phyloP scores from a whole-genome alignment of 1,140 invertebrate species.

The Phymorhynchus buccinoides region DNA sequence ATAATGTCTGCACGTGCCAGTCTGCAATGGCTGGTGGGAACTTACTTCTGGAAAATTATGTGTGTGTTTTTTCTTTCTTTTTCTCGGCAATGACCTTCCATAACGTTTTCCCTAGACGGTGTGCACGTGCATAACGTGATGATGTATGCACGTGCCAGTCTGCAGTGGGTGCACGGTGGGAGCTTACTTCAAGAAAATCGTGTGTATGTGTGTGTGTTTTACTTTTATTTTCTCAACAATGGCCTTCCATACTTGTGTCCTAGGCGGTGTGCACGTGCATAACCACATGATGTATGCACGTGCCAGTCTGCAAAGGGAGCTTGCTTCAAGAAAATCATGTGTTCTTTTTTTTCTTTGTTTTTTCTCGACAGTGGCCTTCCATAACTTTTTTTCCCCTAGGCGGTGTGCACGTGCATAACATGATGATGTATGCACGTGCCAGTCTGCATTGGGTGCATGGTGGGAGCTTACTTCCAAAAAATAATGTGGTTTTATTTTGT shows the following conservation, averaged over 20 bases:
- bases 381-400: conserved; percentile 68
- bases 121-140: conserved; percentile 75
- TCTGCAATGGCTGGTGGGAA: conserved; percentile 79
- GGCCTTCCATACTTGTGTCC: neutral
- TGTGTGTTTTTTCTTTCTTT: conserved; percentile 70
- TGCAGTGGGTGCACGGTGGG: conserved; percentile 72
- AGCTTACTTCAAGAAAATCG: conserved; percentile 71
- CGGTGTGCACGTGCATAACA: conserved; percentile 78
- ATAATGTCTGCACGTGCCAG: conserved; percentile 75
- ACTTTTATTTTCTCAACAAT: conserved; percentile 62
- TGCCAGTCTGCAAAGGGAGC: neutral
- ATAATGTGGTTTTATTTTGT: conserved; percentile 60
- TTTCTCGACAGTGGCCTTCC: too few species aligned
- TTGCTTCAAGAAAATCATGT: neutral
- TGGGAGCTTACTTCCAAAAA: conserved; percentile 76
- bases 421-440: conserved; percentile 76
- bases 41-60: conserved; percentile 69
- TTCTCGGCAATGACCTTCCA: too few species aligned
- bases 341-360: conserved; percentile 27
- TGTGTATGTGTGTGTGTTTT: conserved; percentile 53
- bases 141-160: neutral
- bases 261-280: conserved; percentile 66
- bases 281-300: conserved; percentile 75
- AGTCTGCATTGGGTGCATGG: conserved; percentile 77
- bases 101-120: too few species aligned